These are phyloP conservation scores for Spialia ferax DNA, from an alignment of 2,888 invertebrate species.

Conservation along the genomic window DNA sequence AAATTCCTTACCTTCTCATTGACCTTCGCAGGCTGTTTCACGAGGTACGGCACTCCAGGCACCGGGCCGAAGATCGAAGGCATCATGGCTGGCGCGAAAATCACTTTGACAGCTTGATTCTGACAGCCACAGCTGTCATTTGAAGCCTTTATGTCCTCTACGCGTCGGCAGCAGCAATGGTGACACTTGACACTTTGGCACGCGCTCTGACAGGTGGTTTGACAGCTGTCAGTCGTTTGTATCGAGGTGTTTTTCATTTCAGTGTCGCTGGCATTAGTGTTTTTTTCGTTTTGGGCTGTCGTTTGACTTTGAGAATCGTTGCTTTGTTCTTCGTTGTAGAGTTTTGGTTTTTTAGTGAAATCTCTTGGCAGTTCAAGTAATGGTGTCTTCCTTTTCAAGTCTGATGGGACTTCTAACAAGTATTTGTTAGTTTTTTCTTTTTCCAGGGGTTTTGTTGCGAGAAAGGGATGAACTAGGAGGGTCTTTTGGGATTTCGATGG, in stretches of 20 bases:
- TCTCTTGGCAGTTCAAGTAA: slow-evolving; percentile 69
- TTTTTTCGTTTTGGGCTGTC: slow-evolving; percentile 26
- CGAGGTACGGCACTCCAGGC: slow-evolving; percentile 68
- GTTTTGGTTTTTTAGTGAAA: slow-evolving; percentile 67
- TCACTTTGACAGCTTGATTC: slow-evolving; percentile 68
- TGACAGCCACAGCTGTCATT: slow-evolving; percentile 55
- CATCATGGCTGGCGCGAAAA: slow-evolving; percentile 79
- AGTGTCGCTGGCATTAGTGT: slow-evolving; percentile 42
- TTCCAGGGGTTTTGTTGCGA: slow-evolving; percentile 40
- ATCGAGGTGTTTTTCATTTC: slow-evolving; percentile 56
- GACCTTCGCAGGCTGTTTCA: slow-evolving; percentile 61
- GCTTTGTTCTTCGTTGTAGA: slow-evolving; percentile 48
- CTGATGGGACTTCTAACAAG: slow-evolving; percentile 72
- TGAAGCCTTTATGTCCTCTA: slow-evolving; percentile 39
- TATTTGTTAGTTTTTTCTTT: slow-evolving; percentile 60
- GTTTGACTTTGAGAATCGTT: slow-evolving; percentile 30
- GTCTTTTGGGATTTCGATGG: slow-evolving; percentile 60
- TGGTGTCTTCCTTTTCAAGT: slow-evolving; percentile 70
- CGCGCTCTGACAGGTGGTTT: slow-evolving; percentile 43
- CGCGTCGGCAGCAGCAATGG: slow-evolving; percentile 60
- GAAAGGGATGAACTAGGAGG: slow-evolving; percentile 69
- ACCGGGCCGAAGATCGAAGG: slow-evolving; percentile 69
- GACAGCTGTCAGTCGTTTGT: slow-evolving; percentile 45
- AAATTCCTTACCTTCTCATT: slow-evolving; percentile 66
- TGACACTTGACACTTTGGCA: slow-evolving; percentile 49